Evolutionary conservation across 92 coral and sea anemone genomes (phyloP).

Genomic region (Zoanthus sociatus): DNA sequence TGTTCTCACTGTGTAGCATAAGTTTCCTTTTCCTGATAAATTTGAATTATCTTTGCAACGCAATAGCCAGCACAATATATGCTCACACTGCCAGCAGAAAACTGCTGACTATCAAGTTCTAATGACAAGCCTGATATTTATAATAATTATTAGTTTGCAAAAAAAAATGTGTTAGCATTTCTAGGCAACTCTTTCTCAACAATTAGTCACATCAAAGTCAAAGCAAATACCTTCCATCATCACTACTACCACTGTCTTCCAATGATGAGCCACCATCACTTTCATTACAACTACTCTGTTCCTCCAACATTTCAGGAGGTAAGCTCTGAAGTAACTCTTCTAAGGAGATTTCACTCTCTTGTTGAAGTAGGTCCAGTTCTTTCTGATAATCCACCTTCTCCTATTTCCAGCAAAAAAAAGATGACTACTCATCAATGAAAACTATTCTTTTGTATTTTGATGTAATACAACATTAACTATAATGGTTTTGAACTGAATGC

Average conservation of each 20-base stretch:
- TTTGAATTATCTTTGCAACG: too few relatives aligned
- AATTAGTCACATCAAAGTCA: not conserved
- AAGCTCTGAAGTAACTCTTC: slow-evolving; percentile 86
- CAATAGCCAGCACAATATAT: too few relatives aligned
- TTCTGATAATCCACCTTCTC: slow-evolving; percentile 75
- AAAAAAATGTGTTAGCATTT: not conserved
- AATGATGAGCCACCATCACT: slow-evolving; percentile 68
- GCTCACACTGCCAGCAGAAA: too few relatives aligned
- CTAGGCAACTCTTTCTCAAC: not conserved
- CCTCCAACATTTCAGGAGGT: slow-evolving; percentile 94
- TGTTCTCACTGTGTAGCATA: too few relatives aligned
- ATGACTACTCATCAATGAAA: too few relatives aligned
- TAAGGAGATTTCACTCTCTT: slow-evolving; percentile 93
- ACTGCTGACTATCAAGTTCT: too few relatives aligned
- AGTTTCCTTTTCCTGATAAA: too few relatives aligned
- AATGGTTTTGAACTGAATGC: too few relatives aligned
- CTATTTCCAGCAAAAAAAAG: slow-evolving; percentile 31
- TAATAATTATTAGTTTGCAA: too few relatives aligned
- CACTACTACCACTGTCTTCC: slow-evolving; percentile 60
- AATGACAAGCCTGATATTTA: too few relatives aligned
- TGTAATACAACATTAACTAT: too few relatives aligned
- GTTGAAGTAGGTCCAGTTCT: slow-evolving; percentile 80
- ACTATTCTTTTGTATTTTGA: too few relatives aligned
- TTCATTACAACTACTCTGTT: slow-evolving; percentile 64
- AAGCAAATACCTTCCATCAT: slow-evolving; percentile 28